These are phyloP conservation scores for Chironex yamaguchii DNA, from an alignment of 30 jellyfish, hydroid and myxozoan species.

Conservation along the genomic window DNA sequence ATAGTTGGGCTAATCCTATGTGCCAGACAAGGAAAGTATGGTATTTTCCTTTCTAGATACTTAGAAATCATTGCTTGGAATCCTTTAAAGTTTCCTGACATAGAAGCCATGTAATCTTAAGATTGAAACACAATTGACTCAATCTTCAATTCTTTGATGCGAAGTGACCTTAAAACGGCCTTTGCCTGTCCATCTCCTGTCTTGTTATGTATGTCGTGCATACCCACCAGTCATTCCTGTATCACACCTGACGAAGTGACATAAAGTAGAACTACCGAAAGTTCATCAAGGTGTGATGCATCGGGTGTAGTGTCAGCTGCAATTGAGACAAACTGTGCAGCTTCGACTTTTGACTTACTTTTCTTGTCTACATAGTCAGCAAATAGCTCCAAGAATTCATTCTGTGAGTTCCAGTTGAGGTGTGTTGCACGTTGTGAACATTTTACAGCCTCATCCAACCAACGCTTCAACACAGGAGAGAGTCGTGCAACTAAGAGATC, in stretches of 20 bases:
- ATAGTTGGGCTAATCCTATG: constrained; percentile 63
- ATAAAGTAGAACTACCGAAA: constrained; percentile 51
- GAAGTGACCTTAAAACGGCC: constrained; percentile 59
- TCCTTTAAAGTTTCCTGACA: constrained; percentile 56
- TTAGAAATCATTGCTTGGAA: constrained; percentile 68
- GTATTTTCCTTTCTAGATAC: constrained; percentile 57
- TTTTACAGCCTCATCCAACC: constrained; percentile 33
- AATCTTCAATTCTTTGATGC: constrained; percentile 61
- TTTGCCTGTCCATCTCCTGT: constrained; percentile 68
- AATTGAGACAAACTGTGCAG: constrained; percentile 48
- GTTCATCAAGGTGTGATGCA: constrained; percentile 74
- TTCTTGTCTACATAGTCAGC: constrained; percentile 54
- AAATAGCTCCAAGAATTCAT: constrained; percentile 58
- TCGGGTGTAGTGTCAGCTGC: constrained; percentile 68
- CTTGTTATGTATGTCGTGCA: constrained; percentile 45
- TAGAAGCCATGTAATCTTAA: constrained; percentile 43
- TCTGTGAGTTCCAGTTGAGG: constrained; percentile 19
- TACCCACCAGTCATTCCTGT: constrained; percentile 54
- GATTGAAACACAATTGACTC: constrained; percentile 65
- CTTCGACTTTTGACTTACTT: constrained; percentile 46
- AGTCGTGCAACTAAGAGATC: constrained; percentile 22
- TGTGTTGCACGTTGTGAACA: constrained; percentile 18
- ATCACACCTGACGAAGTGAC: constrained; percentile 58
- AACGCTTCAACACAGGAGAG: neutral
- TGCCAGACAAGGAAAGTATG: constrained; percentile 67